Conservation (phyloP, 2,888 invertebrate genomes). For the Eupsilia transversa region DNA sequence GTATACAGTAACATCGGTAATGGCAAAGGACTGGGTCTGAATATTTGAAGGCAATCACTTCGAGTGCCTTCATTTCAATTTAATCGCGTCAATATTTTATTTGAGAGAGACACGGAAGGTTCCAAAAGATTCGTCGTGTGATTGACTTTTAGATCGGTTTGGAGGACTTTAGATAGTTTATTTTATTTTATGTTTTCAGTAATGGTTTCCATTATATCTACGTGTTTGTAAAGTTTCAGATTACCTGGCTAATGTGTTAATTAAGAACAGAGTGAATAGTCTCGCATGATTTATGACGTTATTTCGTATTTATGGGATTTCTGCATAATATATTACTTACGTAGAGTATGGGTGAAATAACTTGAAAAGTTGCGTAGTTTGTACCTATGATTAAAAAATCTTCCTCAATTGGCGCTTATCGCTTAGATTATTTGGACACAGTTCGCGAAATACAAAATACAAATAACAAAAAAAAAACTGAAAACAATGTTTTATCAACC, state of each 20-base stretch:
- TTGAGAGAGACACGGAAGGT: slow-evolving; percentile 36
- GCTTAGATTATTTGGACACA: no score
- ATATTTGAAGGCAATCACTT: slow-evolving; percentile 65
- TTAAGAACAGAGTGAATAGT: background rate
- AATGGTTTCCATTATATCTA: background rate
- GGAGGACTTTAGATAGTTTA: no score
- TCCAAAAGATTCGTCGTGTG: slow-evolving; percentile 39
- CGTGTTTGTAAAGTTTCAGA: background rate
- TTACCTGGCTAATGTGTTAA: slow-evolving; percentile 3
- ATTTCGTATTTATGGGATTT: background rate
- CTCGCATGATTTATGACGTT: background rate
- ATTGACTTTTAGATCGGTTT: slow-evolving; percentile 30
- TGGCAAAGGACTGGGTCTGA: slow-evolving; percentile 50
- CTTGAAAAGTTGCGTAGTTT: background rate
- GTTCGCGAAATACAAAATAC: no score
- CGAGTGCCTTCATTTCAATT: slow-evolving; percentile 65
- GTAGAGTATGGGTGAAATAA: background rate
- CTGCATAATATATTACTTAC: background rate
- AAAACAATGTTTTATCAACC: no score
- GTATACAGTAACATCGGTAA: slow-evolving; percentile 45
- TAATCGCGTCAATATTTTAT: slow-evolving; percentile 66
- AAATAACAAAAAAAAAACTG: no score
- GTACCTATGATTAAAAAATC: background rate
- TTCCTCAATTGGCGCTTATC: background rate
- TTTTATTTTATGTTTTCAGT: no score